Percentiles rank a stretch among this genome's conserved stretches.
These are phyloP conservation scores for Halesus radiatus DNA, from an alignment of 1,140 invertebrate species.

Conservation along the genomic window DNA sequence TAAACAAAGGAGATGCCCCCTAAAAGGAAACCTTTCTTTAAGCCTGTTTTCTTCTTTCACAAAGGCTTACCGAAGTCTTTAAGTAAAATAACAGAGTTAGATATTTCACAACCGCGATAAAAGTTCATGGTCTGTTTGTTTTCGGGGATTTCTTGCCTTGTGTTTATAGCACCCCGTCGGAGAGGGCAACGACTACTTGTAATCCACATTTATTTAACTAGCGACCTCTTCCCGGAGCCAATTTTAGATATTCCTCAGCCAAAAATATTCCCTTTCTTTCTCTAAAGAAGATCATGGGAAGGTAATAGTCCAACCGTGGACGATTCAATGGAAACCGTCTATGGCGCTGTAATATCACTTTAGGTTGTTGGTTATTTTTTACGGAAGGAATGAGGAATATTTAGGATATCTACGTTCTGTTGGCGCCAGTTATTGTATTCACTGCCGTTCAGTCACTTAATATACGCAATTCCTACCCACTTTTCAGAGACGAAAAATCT, in stretches of 20 bases:
- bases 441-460: no score
- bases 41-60: conserved; percentile 37
- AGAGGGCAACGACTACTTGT: conserved; percentile 14
- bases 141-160: conserved; percentile 40
- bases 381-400: no score
- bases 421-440: no score
- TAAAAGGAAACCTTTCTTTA: conserved; percentile 30
- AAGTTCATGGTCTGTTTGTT: conserved; percentile 46
- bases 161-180: conserved; percentile 26
- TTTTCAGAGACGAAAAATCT: no score
- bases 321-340: neutral
- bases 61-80: conserved; percentile 40
- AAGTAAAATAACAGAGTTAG: conserved; percentile 48
- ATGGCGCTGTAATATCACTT: no score
- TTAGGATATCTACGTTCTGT: no score
- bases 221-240: neutral
- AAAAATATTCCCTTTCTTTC: conserved; percentile 1
- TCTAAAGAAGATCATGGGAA: neutral
- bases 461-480: no score
- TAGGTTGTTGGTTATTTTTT: no score
- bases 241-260: conserved; percentile 12
- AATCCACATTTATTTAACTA: conserved; percentile 25
- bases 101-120: conserved; percentile 47
- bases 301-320: neutral
- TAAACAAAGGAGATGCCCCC: conserved; percentile 35